phyloP scores from a whole-genome alignment of 2,113 vertebrate species.

The Australoheros scitulus region DNA sequence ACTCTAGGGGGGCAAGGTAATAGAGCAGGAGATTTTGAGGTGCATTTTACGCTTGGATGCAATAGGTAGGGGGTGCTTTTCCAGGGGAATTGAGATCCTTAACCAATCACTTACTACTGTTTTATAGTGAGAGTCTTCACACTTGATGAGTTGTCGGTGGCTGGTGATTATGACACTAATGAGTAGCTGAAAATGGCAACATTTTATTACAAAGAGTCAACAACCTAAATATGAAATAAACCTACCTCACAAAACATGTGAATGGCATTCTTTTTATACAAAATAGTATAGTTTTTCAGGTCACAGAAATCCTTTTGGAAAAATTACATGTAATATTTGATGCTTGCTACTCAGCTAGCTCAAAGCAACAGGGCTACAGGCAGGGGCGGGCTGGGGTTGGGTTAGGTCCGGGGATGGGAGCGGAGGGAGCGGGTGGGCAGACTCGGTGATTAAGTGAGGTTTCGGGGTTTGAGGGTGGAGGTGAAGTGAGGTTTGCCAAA shows the following conservation, averaged over 20 bases:
- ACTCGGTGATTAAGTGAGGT: too few species aligned
- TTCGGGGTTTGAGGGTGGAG: too few species aligned
- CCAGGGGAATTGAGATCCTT: conserved; percentile 1
- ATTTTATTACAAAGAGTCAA: background rate
- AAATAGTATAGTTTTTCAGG: background rate
- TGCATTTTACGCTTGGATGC: conserved; percentile 13
- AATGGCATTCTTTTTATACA: background rate
- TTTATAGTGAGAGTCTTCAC: background rate
- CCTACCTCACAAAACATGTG: background rate
- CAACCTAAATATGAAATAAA: background rate
- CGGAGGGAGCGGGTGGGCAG: too few species aligned
- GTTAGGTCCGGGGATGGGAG: too few species aligned
- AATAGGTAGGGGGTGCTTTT: conserved; percentile 21
- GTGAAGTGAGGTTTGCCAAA: too few species aligned
- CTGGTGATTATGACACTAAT: background rate
- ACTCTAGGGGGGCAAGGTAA: conserved; percentile 48
- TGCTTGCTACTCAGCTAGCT: background rate
- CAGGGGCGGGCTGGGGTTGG: too few species aligned
- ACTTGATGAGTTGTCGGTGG: background rate
- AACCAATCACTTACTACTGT: background rate
- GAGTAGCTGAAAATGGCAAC: background rate
- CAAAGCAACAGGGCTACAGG: background rate
- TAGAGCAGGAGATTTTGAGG: conserved; percentile 40
- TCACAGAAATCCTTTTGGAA: background rate
- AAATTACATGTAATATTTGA: background rate